Evolutionary conservation across 2,888 invertebrate species (phyloP), one percentile per base, ranked within the genome.

Genomic region (Heliconius ethilla): DNA sequence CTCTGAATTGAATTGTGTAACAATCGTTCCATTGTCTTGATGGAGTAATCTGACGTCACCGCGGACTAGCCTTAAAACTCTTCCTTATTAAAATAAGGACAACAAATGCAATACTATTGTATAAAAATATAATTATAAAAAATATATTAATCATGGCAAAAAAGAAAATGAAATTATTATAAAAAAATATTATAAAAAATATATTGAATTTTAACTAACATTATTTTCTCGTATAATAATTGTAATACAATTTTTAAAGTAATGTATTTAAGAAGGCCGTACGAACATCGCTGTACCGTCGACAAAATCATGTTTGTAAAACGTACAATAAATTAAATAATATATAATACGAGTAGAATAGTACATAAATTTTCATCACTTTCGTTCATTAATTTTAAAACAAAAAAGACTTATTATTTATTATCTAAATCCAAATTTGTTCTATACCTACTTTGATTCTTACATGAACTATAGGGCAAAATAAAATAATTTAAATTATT

Each of bases 31-130:
- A 80, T 80, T 80, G 79, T 80, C 59, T 78, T 18, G 75, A 80
- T 80, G 79, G 75, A 77, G 77, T 70, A 80, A 80, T 66, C 62
- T 79, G 70, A 80, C 75, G 75, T 67, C 75, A 75, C 27, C 59
- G 59, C 72, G 67, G 69, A 63, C 75, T 77, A 55, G 75, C 75
- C 72, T 74, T 66, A 75, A 75, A 40, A 25, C 59, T 72, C 80
- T 80, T 80, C 80, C 80, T 79, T 74, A 78, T 79, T 75, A 79
- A 75, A 72, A 75, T 70, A 65, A 67, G 51, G 51, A 51, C 27
- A 75, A 67, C 10, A 69, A 76, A 29, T 29, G 67, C 76, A 79
- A 76, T 76, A 75, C 76, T 33, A 75, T 69, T 79, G 77, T 79
- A 80, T 75, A 69, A 78, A 65, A 77, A 77, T 63, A 75, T 79